These are phyloP conservation scores for Sebastes alutus DNA, from an alignment of 2,797 vertebrate species.

Conservation along the genomic window DNA sequence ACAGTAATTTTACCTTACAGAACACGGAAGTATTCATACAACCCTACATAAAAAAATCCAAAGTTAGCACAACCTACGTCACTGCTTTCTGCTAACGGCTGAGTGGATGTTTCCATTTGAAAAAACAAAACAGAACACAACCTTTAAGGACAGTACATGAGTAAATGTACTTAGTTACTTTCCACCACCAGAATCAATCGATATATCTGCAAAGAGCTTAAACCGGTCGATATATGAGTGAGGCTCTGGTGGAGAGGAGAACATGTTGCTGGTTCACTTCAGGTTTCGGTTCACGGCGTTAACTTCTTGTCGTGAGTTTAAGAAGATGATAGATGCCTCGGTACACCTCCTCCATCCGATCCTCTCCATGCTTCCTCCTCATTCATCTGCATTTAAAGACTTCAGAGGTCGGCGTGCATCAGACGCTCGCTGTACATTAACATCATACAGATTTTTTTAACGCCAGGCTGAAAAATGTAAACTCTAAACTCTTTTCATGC, in stretches of 20 bases:
- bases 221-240: background rate
- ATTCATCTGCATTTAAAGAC: background rate
- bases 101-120: too few species aligned
- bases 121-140: too few species aligned
- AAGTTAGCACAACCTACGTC: too few species aligned
- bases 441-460: background rate
- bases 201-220: too few species aligned
- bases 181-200: too few species aligned
- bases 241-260: background rate
- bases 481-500: slow-evolving; percentile 36
- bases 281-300: background rate
- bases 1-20: too few species aligned
- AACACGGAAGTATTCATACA: too few species aligned
- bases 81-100: too few species aligned
- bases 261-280: background rate
- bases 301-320: background rate
- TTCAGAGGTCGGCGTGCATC: background rate
- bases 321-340: background rate
- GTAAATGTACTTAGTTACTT: too few species aligned
- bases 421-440: background rate
- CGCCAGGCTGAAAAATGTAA: slow-evolving; percentile 9
- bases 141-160: too few species aligned
- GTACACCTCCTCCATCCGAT: background rate
- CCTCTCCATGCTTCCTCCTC: background rate
- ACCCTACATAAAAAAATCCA: too few species aligned